Base-by-base conservation (phyloP, 2,797 vertebrate species). In the Zalophus californianus region DNA sequence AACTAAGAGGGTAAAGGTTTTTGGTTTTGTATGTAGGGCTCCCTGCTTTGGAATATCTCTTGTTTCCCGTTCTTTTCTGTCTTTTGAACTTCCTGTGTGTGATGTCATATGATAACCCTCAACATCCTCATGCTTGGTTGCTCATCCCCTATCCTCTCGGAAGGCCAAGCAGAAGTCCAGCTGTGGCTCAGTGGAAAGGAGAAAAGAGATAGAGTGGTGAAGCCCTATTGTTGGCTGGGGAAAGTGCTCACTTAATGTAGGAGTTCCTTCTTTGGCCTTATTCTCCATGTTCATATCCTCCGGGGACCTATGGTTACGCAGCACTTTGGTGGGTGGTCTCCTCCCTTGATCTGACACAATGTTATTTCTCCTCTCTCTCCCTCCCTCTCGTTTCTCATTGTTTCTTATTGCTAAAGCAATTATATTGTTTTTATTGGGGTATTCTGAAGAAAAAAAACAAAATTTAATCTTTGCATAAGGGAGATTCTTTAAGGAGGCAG, bases 381-480 rank as follows among this genome's bases (percentile, higher is more conserved):
- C 15, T 77, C 44, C 44, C 29, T 77, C 29, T 32, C 72, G 50
- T 50, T 29, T 77, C 29, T 52, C 35, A 87, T 77, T 92, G 78
- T 80, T 93, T 93, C 60, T 86, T 89, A 82, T 56, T 88, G 12
- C 44, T 56, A 58, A 90, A 68, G 16, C 13, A 92, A 56, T 66
- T 68, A 60, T 91, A 66, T 41, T 62, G 35, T 82, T 77, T 90
- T 93, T 48, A 70, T 54, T 79, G 54, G n/a, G 14, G 41, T 90
- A 70, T 54, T 92, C 32, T 78, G n/a, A 15, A 77, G 48, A 35
- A n/a, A 38, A 91, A 85, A 91, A 50, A 62, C 23, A 62, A 48
- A 52, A 88, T 38, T 68, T 88, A 68, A 75, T 93, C 52, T 82
- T 93, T 64, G 20, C 62, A 23, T 66, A 64, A 91, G n/a, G 54